phyloP scores from a whole-genome alignment of 2,113 vertebrate species.

The Microcebus jonahi region DNA sequence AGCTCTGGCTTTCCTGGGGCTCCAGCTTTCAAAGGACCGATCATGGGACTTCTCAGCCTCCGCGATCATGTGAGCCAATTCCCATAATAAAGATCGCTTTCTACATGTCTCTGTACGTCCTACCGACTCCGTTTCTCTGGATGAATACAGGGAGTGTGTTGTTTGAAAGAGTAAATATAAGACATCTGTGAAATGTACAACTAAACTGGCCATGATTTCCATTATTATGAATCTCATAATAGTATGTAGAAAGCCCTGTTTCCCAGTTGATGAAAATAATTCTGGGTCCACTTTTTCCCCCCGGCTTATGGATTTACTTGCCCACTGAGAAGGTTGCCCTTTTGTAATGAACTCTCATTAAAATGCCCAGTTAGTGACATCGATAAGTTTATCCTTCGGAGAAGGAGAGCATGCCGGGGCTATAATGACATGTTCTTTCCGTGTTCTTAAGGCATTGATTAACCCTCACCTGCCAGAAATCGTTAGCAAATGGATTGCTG shows the following conservation, averaged over 20 bases:
- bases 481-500: conserved; percentile 66
- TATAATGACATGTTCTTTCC: not conserved
- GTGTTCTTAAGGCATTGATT: conserved; percentile 64
- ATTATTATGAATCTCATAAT: not conserved
- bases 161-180: not conserved
- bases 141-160: too few species aligned
- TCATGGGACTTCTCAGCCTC: not conserved
- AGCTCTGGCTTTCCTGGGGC: not conserved
- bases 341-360: conserved; percentile 67
- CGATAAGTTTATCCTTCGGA: conserved; percentile 38
- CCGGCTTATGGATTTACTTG: not conserved
- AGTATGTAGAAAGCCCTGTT: not conserved
- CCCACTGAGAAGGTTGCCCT: conserved; percentile 5
- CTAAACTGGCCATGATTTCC: not conserved
- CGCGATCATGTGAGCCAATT: not conserved
- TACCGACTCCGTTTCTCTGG: not conserved
- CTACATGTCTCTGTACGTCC: not conserved
- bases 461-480: conserved; percentile 73
- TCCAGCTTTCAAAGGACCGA: not conserved
- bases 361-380: conserved; percentile 61
- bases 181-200: not conserved
- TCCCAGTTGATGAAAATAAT: conserved; percentile 30
- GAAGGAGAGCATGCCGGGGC: conserved; percentile 6
- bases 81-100: not conserved
- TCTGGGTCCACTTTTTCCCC: not conserved